A percentile compares a stretch with the other conserved stretches of the same genome.
These are phyloP conservation scores for Cinara cedri DNA, from an alignment of 2,888 invertebrate species.

Conservation along the genomic window DNA sequence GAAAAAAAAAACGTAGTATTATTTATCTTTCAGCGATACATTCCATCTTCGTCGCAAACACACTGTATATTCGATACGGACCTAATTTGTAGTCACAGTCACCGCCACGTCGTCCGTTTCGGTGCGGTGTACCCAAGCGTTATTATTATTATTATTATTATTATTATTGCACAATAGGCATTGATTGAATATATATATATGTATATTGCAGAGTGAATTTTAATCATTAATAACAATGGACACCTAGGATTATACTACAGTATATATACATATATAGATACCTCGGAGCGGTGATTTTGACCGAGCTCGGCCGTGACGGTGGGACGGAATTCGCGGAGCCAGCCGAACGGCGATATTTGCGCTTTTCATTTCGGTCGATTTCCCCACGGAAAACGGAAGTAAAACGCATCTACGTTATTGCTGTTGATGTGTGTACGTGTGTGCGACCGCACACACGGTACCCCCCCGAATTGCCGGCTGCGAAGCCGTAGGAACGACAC, in stretches of 20 bases:
- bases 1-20: too few relatives aligned
- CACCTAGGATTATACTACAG: too few relatives aligned
- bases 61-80: background rate
- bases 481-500: slow-evolving; percentile 1
- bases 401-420: slow-evolving; percentile 22
- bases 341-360: slow-evolving; percentile 35
- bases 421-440: background rate
- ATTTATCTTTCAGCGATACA: too few relatives aligned
- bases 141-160: background rate
- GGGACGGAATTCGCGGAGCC: background rate
- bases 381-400: slow-evolving; percentile 43
- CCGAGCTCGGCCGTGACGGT: too few relatives aligned
- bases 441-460: background rate
- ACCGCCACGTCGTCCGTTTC: background rate
- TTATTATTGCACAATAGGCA: slow-evolving; percentile 14
- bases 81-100: background rate
- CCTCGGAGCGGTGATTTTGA: background rate
- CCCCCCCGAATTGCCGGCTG: background rate
- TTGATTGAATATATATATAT: slow-evolving; percentile 19
- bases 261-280: background rate
- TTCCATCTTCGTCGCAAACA: too few relatives aligned
- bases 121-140: background rate
- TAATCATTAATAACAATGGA: slow-evolving; percentile 48
- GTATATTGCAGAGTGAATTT: slow-evolving; percentile 36
- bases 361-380: slow-evolving; percentile 51